A percentile compares a stretch with the other conserved stretches of the same genome.
phyloP scores from a whole-genome alignment of 1,140 invertebrate species.

The Frieseomelitta varia region DNA sequence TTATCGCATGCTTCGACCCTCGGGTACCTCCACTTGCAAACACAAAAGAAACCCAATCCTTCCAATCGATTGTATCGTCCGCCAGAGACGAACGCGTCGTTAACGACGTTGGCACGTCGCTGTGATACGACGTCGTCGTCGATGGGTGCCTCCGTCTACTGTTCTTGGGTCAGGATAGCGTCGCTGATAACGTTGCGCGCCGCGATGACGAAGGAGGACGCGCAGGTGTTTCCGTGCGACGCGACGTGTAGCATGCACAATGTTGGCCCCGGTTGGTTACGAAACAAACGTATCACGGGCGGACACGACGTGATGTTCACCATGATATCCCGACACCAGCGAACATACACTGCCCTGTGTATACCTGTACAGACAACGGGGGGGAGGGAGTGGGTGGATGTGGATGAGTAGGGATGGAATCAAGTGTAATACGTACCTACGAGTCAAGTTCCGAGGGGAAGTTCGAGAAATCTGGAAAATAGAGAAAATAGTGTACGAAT shows the following conservation, averaged over 20 bases:
- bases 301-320: conserved; percentile 63
- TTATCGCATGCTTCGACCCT: neutral
- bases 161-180: conserved; percentile 26
- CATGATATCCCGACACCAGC: conserved; percentile 54
- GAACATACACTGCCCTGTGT: neutral
- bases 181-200: conserved; percentile 27
- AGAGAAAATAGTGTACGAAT: too few species aligned
- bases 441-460: too few species aligned
- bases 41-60: neutral
- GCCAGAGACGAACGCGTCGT: neutral
- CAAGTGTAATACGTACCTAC: too few species aligned
- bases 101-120: conserved; percentile 28
- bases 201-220: conserved; percentile 3
- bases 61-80: neutral
- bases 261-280: conserved; percentile 62
- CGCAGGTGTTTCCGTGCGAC: conserved; percentile 10
- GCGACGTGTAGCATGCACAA: conserved; percentile 49
- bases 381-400: too few species aligned
- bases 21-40: neutral
- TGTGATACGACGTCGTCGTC: conserved; percentile 11
- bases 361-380: conserved; percentile 1
- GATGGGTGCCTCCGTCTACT: neutral
- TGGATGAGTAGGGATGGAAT: too few species aligned
- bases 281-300: conserved; percentile 66
- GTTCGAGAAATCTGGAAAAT: too few species aligned